These are phyloP conservation scores for Proterorhinus semilunaris DNA, from an alignment of 2,113 vertebrate species.

Conservation along the genomic window DNA sequence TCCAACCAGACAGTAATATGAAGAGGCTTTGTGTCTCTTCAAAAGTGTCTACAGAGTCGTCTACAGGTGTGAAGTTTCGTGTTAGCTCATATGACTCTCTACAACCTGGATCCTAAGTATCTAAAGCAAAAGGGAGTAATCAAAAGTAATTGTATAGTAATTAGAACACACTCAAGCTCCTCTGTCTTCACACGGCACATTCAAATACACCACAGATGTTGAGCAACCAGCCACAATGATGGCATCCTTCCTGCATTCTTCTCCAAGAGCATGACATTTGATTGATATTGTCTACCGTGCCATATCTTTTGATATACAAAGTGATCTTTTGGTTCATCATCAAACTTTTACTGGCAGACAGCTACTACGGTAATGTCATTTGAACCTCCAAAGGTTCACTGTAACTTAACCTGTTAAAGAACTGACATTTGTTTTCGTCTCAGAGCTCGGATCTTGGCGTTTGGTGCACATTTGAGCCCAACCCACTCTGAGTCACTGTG, in stretches of 20 bases:
- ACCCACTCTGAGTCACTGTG: too few species aligned
- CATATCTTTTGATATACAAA: constrained; percentile 36
- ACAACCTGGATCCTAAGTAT: background rate
- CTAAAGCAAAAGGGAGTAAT: background rate
- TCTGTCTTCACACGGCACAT: background rate
- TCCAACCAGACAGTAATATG: too few species aligned
- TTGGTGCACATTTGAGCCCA: too few species aligned
- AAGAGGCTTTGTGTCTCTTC: too few species aligned
- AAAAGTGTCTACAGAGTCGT: too few species aligned
- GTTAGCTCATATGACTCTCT: background rate
- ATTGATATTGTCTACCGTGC: constrained; percentile 30
- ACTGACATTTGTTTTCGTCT: too few species aligned
- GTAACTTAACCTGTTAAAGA: too few species aligned
- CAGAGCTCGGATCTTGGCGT: too few species aligned
- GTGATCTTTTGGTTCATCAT: constrained; percentile 39
- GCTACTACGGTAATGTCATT: constrained; percentile 59
- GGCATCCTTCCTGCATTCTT: constrained; percentile 29
- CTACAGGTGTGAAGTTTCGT: too few species aligned
- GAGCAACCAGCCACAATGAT: constrained; percentile 32
- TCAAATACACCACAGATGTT: constrained; percentile 28
- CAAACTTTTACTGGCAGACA: constrained; percentile 42
- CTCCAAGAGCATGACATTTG: constrained; percentile 37
- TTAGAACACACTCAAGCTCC: background rate
- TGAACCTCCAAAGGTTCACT: constrained; percentile 55
- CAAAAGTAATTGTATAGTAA: background rate